Evolutionary conservation across 2,113 vertebrate genomes (phyloP).

Genomic region (Podarcis raffonei): DNA sequence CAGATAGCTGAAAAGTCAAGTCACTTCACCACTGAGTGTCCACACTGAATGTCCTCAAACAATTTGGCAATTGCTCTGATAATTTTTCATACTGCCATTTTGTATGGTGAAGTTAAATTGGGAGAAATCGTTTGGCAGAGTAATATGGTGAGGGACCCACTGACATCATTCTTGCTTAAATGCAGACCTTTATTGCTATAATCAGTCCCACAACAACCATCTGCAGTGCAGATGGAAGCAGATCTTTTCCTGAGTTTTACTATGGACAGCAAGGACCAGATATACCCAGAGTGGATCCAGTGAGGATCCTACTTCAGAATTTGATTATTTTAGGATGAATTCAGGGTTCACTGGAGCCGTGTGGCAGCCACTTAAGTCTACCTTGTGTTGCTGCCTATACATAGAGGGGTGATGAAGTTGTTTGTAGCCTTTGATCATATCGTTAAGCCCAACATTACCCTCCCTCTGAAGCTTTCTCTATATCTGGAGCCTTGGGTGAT

Average conservation of each 20-base stretch:
- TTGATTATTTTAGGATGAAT: not conserved
- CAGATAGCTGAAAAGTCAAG: not conserved
- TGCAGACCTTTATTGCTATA: not conserved
- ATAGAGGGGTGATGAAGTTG: not conserved
- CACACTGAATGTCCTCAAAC: not conserved
- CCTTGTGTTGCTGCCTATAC: not conserved
- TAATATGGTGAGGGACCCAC: not conserved
- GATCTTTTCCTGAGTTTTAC: not conserved
- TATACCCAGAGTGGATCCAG: not conserved
- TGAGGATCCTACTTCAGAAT: not conserved
- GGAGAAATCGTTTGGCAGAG: not conserved
- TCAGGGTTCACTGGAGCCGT: not conserved
- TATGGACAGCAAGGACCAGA: not conserved
- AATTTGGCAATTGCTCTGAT: not conserved
- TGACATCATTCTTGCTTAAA: not conserved
- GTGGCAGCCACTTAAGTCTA: not conserved
- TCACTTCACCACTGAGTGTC: not conserved
- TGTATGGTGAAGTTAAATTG: not conserved
- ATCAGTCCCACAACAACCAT: not conserved
- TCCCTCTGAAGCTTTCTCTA: not conserved
- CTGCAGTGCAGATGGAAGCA: slow-evolving; percentile 17
- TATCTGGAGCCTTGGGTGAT: not conserved
- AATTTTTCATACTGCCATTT: not conserved
- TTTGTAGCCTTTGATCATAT: not conserved
- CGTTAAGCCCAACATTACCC: not conserved